phyloP scores from a whole-genome alignment of 2,888 invertebrate species.

The Nymphalis c-album region DNA sequence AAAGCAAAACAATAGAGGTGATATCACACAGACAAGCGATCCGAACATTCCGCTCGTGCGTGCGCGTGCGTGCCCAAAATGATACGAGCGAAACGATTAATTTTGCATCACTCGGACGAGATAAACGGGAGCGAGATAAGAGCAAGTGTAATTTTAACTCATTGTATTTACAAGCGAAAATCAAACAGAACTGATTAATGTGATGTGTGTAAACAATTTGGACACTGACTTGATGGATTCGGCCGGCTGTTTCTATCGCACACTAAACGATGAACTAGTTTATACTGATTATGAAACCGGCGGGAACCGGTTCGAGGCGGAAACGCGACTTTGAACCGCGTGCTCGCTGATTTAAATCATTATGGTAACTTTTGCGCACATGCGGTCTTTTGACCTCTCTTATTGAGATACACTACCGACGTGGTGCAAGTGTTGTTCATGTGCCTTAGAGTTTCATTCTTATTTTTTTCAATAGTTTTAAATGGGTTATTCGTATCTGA shows the following conservation, averaged over 20 bases:
- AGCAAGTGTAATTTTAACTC: not conserved
- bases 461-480: too few species aligned
- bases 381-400: not conserved
- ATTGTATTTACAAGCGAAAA: conserved; percentile 1
- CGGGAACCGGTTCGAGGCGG: not conserved
- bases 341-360: conserved; percentile 3
- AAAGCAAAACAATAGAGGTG: not conserved
- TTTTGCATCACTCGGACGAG: not conserved
- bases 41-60: not conserved
- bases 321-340: conserved; percentile 1
- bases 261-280: not conserved
- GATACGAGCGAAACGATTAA: not conserved
- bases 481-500: too few species aligned
- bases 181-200: not conserved
- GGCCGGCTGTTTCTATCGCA: not conserved
- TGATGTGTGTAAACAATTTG: conserved; percentile 1
- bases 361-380: not conserved
- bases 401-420: not conserved
- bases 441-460: not conserved
- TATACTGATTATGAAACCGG: not conserved
- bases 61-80: not conserved
- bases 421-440: not conserved
- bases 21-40: not conserved
- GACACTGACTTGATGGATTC: not conserved
- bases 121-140: not conserved